Base-by-base conservation (phyloP, 1,140 invertebrate species). In the Nixonia krombeini region DNA sequence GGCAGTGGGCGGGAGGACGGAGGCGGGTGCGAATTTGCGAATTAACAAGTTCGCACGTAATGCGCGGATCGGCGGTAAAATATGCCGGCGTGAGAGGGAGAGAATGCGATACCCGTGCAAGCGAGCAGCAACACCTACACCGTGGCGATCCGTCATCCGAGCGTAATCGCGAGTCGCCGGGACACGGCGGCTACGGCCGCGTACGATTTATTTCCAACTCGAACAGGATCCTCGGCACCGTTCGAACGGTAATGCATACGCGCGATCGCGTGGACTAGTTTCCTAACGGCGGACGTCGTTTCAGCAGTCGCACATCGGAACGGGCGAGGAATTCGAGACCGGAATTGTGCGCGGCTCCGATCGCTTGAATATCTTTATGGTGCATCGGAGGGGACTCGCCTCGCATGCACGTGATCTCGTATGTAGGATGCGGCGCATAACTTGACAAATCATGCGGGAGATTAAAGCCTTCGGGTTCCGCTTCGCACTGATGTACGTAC, bases 231-330 rank as follows among this genome's bases (percentile, higher is more conserved):
- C 58, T 46, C 31, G 21, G 35, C 37, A 57, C 42, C 49, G 49
- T 58, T 65, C 49, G 58, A 66, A 59, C 58, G 46, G 69, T 66
- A 59, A 71, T 63, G 53, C 63, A 46, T 56, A 44, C 37, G 45
- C 46, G 52, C 42, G 45, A 70, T 64, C 40, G 46, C 23, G 16
- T 40, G 46, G 53, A 51, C 57, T 53, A 61, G 52, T 71, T 61
- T 26, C 37, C 55, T 52, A 57, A 21, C 49, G 29, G 45, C 9
- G 41, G 35, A 45, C 40, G 58, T n/a, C 16, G 35, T n/a, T 29
- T n/a, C n/a, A n/a, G 25, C 47, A 69, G 53, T 58, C 44, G 47
- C n/a, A n/a, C n/a, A n/a, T 52, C 53, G 51, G 31, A 42, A 55
- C 59, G 17, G 37, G 33, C 25, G 55, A 59, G 55, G 55, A 69